Evolutionary conservation across 2,888 invertebrate species (phyloP), one percentile per base, ranked within the genome.

Genomic region (Lottia scabra): DNA sequence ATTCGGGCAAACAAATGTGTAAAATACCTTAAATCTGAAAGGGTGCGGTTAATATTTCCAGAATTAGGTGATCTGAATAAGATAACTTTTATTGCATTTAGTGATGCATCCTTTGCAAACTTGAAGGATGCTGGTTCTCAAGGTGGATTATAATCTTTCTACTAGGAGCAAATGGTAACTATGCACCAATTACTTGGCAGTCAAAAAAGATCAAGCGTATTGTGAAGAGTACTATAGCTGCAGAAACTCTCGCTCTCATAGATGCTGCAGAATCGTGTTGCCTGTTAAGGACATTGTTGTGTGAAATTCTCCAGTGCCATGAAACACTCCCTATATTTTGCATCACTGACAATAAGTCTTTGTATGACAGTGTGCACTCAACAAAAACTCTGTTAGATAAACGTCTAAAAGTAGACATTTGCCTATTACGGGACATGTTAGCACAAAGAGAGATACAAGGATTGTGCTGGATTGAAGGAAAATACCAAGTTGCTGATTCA

Each of bases 211-310:
- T 56, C 19, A n/a, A 23, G 5, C 12, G 56, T 19, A 23, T 56
- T n/a, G 56, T 56, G 6, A 56, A 56, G 56, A 56, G 56, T 56
- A n/a, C 56, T 19, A 56, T 56, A 56, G 56, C 56, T 19, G 56
- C 56, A 56, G 56, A 56, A 23, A 23, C 56, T 19, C 19, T 56
- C 5, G 56, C 56, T 19, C 19, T 56, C 5, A 19, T 56, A 56
- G 0, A 56, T 19, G n/a, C 56, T 56, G 56, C 56, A 19, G 56
- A 56, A 56, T n/a, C 56, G n/a, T 56, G 56, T 23, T 56, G 56
- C 19, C 56, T n/a, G n/a, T 56, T 56, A n/a, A n/a, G 56, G 13
- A 56, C 56, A 56, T 19, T 56, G n/a, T 4, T 56, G 56, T 56
- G 56, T 56, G 56, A 56, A n/a, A 56, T 56, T 38, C 38, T 38